Evolutionary conservation across 2,888 invertebrate genomes (phyloP), one percentile per base, ranked within the genome.

Genomic region (Tillus elongatus): DNA sequence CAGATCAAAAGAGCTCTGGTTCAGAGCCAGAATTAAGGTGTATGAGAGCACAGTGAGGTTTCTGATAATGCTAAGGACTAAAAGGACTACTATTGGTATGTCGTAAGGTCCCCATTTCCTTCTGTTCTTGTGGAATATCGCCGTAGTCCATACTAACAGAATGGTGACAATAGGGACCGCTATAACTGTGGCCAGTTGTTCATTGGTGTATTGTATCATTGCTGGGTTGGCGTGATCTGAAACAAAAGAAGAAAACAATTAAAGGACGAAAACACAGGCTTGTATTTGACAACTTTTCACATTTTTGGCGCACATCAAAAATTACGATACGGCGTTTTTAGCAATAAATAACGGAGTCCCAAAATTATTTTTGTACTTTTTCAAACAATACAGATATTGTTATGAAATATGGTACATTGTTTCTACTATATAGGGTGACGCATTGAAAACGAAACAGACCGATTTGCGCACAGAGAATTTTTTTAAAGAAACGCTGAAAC

Each of bases 71-170:
- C 63, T 63, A 42, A 66, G 60, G 10, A 63, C 53, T 15, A 69
- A 46, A 3, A 70, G 52, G 9, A 68, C 65, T 13, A 70, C 63
- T 33, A 72, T 61, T 34, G 71, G 67, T 26, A 71, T 64, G 54
- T 73, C 73, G 53, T 69, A 67, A 2, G 71, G 64, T 15, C 68
- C 60, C 72, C 72, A 72, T 44, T 61, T 57, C 33, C 62, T 61
- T 13, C 69, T 61, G 53, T 70, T 69, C 40, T 67, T 66, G 56
- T 70, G 69, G 53, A 71, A 67, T 19, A 72, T 68, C 27, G 66
- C 63, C 13, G 71, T 54, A 1, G 67, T 67, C 70, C 70, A 70
- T 39, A 64, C 49, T 19, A 71, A 56, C 27, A 68, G 57, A 28
- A 69, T 66, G 14, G 67, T 60, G 13, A 65, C 59, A 38, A 69